Evolutionary conservation across 1,140 invertebrate genomes (phyloP).

Genomic region (Euschistus heros): DNA sequence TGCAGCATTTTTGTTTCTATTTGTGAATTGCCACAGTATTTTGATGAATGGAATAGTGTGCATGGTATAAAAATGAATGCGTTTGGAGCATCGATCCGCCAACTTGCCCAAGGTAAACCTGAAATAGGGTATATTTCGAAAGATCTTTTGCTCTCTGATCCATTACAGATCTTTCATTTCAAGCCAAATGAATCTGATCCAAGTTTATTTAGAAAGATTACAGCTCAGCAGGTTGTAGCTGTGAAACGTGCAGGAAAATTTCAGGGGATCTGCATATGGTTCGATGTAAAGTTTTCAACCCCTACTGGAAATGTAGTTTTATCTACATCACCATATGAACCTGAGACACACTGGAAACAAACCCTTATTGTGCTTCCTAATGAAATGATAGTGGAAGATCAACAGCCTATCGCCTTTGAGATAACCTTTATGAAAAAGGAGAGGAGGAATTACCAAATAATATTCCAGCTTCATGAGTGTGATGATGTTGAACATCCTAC

Average conservation of each 20-base stretch:
- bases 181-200: not conserved
- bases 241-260: constrained; percentile 47
- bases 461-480: constrained; percentile 57
- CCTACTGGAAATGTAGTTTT: constrained; percentile 39
- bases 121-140: not conserved
- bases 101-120: not conserved
- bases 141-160: not conserved
- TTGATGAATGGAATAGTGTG: constrained; percentile 48
- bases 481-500: constrained; percentile 58
- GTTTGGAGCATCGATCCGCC: constrained; percentile 25
- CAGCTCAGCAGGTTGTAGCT: constrained; percentile 35
- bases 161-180: not conserved
- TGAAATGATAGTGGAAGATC: constrained; percentile 34
- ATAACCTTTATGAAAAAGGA: constrained; percentile 45
- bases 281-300: constrained; percentile 36
- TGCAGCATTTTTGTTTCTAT: constrained; percentile 45
- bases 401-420: constrained; percentile 57
- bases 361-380: constrained; percentile 55
- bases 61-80: constrained; percentile 26
- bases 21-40: constrained; percentile 55
- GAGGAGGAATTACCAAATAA: constrained; percentile 51
- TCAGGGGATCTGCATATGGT: constrained; percentile 54
- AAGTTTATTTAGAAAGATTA: constrained; percentile 33
- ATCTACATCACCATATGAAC: constrained; percentile 60
- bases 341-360: constrained; percentile 94